These are phyloP conservation scores for Aphelinus certus DNA, from an alignment of 1,140 invertebrate species.

Conservation along the genomic window DNA sequence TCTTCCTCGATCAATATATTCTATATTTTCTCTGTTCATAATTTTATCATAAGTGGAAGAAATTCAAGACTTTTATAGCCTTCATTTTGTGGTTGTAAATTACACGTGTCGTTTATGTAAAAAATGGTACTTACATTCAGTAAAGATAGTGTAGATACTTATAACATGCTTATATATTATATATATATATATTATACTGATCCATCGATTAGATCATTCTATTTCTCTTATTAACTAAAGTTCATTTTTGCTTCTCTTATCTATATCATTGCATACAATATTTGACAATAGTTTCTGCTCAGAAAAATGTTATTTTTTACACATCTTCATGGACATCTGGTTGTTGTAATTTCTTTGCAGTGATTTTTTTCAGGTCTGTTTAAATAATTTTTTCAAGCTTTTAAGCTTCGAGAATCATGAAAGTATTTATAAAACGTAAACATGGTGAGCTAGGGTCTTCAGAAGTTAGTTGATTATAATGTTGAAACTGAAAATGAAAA, in stretches of 20 bases:
- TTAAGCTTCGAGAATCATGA: no score
- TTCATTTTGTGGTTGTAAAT: constrained; percentile 22
- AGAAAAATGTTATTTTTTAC: constrained; percentile 9
- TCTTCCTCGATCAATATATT: constrained; percentile 9
- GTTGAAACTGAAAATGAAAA: no score
- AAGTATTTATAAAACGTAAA: no score
- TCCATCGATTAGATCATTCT: constrained; percentile 15
- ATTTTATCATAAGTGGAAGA: constrained; percentile 23
- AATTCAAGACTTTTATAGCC: constrained; percentile 18
- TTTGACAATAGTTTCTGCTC: constrained; percentile 22
- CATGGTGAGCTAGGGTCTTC: no score
- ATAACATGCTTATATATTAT: constrained; percentile 28
- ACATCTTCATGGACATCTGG: neutral
- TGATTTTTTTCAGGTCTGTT: neutral
- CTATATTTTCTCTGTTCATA: constrained; percentile 12
- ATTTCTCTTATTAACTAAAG: constrained; percentile 15
- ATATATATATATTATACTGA: constrained; percentile 14
- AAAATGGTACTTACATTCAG: constrained; percentile 15
- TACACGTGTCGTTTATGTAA: constrained; percentile 26
- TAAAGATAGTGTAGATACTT: constrained; percentile 32
- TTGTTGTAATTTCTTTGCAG: neutral
- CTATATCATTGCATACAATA: constrained; percentile 34
- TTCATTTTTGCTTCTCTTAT: constrained; percentile 5
- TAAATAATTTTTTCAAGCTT: no score
- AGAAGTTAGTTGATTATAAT: no score